A percentile compares a stretch with the other conserved stretches of the same genome.
Conservation (phyloP, 2,888 invertebrate genomes). For the Cerastis leucographa region DNA sequence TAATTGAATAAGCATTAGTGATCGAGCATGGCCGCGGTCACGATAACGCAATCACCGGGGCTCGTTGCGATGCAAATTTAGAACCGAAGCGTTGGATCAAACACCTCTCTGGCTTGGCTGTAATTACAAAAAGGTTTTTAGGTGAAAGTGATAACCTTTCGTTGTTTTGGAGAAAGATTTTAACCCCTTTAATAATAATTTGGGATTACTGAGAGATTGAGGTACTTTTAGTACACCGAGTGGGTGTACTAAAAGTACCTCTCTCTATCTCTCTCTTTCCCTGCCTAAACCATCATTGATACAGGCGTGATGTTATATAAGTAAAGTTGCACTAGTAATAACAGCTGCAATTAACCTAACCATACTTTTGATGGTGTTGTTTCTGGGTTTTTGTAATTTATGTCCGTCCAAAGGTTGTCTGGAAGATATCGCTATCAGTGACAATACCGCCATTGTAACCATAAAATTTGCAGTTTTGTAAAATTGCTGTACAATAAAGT, state of each 20-base stretch:
- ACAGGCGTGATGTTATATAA: neutral
- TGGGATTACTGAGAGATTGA: too few species aligned
- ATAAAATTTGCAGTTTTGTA: too few species aligned
- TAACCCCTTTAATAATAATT: neutral
- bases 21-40: constrained; percentile 63
- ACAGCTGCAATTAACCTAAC: neutral
- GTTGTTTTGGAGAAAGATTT: neutral
- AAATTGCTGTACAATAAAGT: too few species aligned
- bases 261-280: neutral
- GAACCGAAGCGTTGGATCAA: constrained; percentile 58
- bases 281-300: neutral
- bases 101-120: constrained; percentile 40
- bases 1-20: constrained; percentile 71
- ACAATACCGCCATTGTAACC: too few species aligned
- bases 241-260: neutral
- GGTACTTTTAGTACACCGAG: too few species aligned
- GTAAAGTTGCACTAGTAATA: neutral
- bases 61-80: constrained; percentile 83
- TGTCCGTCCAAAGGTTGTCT: too few species aligned
- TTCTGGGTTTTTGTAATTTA: neutral
- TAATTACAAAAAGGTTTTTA: constrained; percentile 57
- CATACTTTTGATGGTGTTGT: neutral
- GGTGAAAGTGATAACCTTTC: neutral
- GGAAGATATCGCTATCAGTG: too few species aligned
- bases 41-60: constrained; percentile 75